These are phyloP conservation scores for Chiridota heheva DNA, from an alignment of 35 echinoderm and acorn worm species.

Conservation along the genomic window DNA sequence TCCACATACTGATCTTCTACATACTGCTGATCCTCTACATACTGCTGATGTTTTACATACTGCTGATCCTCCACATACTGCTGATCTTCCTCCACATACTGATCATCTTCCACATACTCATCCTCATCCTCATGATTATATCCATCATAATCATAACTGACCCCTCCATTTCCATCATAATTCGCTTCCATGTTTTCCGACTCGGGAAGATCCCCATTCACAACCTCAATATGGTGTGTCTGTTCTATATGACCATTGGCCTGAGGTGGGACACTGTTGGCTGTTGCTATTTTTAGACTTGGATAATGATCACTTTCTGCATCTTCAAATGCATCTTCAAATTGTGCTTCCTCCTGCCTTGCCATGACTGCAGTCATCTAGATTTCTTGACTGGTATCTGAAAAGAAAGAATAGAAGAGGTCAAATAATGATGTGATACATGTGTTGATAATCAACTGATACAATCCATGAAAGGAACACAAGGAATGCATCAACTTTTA, in stretches of 20 bases:
- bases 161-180: slow-evolving; percentile 23
- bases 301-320: slow-evolving; percentile 81
- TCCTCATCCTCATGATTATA: slow-evolving; percentile 42
- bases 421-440: no score
- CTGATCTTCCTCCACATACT: slow-evolving; percentile 51
- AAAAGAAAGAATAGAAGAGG: no score
- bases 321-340: slow-evolving; percentile 89
- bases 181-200: slow-evolving; percentile 69
- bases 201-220: slow-evolving; percentile 85
- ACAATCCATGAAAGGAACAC: no score
- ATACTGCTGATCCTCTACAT: slow-evolving; percentile 25
- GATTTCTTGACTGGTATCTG: no score
- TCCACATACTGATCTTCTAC: slow-evolving; percentile 29
- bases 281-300: slow-evolving; percentile 28
- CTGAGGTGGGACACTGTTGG: slow-evolving; percentile 8
- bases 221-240: slow-evolving; percentile 17
- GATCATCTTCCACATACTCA: slow-evolving; percentile 34
- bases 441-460: no score
- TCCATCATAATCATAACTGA: background rate
- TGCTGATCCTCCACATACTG: slow-evolving; percentile 31
- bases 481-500: no score
- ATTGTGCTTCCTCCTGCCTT: slow-evolving; percentile 69
- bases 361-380: slow-evolving; percentile 65
- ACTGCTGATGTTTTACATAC: slow-evolving; percentile 1
- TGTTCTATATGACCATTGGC: slow-evolving; percentile 38